Conservation (phyloP, 2,113 vertebrate species). For the Brienomyrus brachyistius region DNA sequence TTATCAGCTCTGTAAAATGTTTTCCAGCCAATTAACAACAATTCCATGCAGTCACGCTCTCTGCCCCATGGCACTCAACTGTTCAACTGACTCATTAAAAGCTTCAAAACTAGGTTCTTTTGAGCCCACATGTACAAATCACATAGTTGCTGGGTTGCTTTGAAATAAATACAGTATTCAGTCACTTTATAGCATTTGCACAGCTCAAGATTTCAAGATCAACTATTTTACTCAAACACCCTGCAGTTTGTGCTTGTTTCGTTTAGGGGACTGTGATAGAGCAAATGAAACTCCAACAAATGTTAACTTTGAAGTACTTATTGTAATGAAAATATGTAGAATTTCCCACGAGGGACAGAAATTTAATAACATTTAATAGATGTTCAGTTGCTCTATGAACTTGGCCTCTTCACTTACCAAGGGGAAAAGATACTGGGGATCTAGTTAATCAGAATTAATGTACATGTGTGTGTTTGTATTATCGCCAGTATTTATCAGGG, state of each 20-base stretch:
- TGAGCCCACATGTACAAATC: background rate
- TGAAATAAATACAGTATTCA: background rate
- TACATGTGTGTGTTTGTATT: background rate
- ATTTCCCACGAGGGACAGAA: constrained; percentile 31
- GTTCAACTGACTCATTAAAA: background rate
- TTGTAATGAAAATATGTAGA: constrained; percentile 34
- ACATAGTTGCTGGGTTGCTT: background rate
- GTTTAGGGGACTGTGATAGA: background rate
- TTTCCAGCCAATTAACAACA: constrained; percentile 6
- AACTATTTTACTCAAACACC: background rate
- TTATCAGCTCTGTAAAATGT: background rate
- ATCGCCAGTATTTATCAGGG: background rate
- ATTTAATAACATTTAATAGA: constrained; percentile 31
- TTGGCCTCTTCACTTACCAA: constrained; percentile 18
- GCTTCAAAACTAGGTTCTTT: background rate
- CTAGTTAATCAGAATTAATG: background rate
- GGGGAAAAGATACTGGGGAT: background rate
- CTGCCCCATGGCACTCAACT: background rate
- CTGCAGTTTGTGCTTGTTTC: background rate
- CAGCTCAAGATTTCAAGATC: background rate
- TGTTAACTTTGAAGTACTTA: constrained; percentile 2
- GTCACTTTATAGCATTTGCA: background rate
- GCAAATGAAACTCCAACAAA: background rate
- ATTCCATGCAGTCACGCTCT: background rate
- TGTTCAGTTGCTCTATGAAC: constrained; percentile 29